These are phyloP conservation scores for Capitulum mitella DNA, from an alignment of 2,888 invertebrate genomes.

Conservation along the genomic window DNA sequence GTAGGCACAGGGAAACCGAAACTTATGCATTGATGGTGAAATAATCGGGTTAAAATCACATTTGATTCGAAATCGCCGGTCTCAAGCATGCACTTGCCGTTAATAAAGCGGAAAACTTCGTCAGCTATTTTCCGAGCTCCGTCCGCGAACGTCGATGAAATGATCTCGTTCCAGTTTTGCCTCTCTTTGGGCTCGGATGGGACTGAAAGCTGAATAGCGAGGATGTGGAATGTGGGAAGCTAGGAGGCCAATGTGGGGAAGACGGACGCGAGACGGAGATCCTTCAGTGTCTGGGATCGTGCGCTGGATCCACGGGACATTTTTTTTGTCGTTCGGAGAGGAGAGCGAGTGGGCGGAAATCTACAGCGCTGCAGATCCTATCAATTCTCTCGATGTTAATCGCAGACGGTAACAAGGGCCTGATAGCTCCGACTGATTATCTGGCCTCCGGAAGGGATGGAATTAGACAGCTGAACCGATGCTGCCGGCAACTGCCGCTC, in stretches of 20 bases:
- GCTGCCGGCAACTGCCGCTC: too few species aligned
- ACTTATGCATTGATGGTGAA: background rate
- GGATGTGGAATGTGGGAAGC: background rate
- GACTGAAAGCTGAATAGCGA: background rate
- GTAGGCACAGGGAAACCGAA: background rate
- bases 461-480: background rate
- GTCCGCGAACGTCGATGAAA: background rate
- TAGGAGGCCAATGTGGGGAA: background rate
- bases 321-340: too few species aligned
- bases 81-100: too few species aligned
- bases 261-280: background rate
- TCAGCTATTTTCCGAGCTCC: background rate
- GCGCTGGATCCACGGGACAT: background rate
- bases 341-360: background rate
- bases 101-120: background rate
- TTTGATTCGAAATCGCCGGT: background rate
- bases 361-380: background rate
- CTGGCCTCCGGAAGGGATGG: background rate
- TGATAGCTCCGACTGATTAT: background rate
- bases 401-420: background rate
- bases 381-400: background rate
- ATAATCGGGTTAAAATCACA: conserved; percentile 10
- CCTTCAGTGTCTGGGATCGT: background rate
- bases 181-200: background rate
- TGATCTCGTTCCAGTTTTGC: background rate